Percentiles rank a stretch among this genome's conserved stretches.
phyloP scores from a whole-genome alignment of 2,888 invertebrate species.

The Sesamia inferens region DNA sequence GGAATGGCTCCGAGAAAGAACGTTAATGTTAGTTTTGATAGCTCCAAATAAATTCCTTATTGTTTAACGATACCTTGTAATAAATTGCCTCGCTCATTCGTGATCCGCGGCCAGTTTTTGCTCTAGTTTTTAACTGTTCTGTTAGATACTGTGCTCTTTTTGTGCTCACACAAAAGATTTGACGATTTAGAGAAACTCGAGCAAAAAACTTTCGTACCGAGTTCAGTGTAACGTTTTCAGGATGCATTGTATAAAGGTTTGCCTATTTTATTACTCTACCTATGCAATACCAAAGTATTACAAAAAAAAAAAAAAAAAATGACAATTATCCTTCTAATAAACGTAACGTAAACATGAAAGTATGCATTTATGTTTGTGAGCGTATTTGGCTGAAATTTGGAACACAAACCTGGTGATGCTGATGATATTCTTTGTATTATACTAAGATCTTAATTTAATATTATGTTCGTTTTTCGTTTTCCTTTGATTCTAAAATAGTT shows the following conservation, averaged over 20 bases:
- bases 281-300: not conserved
- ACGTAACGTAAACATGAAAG: no score
- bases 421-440: not conserved
- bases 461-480: not conserved
- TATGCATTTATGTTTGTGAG: no score
- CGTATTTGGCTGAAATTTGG: no score
- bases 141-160: constrained; percentile 26
- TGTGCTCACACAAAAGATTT: constrained; percentile 26
- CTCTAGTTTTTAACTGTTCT: constrained; percentile 22
- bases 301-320: not conserved
- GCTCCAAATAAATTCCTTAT: constrained; percentile 23
- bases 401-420: no score
- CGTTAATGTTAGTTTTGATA: constrained; percentile 18
- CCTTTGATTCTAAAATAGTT: no score
- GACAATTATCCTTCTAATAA: no score
- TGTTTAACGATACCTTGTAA: constrained; percentile 22
- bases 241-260: constrained; percentile 6
- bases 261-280: not conserved
- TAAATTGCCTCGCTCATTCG: constrained; percentile 10
- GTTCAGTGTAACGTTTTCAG: constrained; percentile 39
- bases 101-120: constrained; percentile 27
- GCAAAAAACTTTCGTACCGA: constrained; percentile 42
- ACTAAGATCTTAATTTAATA: not conserved
- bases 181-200: constrained; percentile 44
- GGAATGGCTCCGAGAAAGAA: constrained; percentile 25